phyloP scores from a whole-genome alignment of 2,797 vertebrate genomes.

The Syngnathus rostellatus region DNA sequence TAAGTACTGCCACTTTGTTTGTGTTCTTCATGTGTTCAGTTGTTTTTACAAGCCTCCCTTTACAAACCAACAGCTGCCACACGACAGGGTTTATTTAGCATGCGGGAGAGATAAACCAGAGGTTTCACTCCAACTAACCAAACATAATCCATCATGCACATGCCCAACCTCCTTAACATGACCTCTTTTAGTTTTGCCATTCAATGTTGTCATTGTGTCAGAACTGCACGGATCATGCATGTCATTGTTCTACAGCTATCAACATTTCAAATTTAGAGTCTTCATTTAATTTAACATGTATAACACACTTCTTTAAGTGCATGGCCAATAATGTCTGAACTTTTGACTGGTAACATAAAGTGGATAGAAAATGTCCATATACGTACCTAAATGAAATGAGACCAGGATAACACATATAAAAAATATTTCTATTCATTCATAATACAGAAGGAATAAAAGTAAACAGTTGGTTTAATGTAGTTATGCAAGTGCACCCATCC shows the following conservation, averaged over 20 bases:
- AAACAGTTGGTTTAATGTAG: too few species aligned
- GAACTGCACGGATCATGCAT: not conserved
- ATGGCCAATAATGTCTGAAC: too few species aligned
- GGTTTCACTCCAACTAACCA: slow-evolving; percentile 40
- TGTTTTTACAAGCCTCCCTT: slow-evolving; percentile 26
- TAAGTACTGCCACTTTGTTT: not conserved
- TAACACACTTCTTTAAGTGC: too few species aligned
- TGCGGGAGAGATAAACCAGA: slow-evolving; percentile 38
- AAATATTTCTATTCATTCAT: too few species aligned
- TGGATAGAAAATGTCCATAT: too few species aligned
- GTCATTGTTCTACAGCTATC: not conserved
- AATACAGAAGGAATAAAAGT: too few species aligned
- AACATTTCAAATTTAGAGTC: not conserved
- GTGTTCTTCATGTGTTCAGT: slow-evolving; percentile 16
- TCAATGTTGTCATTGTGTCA: not conserved
- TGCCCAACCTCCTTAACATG: slow-evolving; percentile 7
- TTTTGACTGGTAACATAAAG: too few species aligned
- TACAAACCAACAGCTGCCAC: slow-evolving; percentile 34
- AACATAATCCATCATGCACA: slow-evolving; percentile 47
- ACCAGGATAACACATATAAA: too few species aligned
- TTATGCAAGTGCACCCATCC: too few species aligned
- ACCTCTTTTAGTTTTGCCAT: slow-evolving; percentile 6
- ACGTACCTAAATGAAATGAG: too few species aligned
- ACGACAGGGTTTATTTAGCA: slow-evolving; percentile 56
- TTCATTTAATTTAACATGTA: too few species aligned